Evolutionary conservation across 2,797 vertebrate genomes (phyloP).

Genomic region (Cyclopterus lumpus): DNA sequence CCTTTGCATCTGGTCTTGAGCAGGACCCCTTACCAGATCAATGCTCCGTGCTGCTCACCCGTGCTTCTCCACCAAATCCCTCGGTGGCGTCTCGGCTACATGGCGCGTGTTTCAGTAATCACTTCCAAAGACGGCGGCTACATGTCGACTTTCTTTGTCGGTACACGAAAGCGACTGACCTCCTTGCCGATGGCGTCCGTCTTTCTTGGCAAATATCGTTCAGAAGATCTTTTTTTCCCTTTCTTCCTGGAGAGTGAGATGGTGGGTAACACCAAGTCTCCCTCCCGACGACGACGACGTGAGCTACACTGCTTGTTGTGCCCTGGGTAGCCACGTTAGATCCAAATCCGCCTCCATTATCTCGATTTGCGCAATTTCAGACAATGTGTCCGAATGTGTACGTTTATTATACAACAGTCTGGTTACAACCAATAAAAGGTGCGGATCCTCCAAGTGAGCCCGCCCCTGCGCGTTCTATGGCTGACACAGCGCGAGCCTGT

Average conservation of each 20-base stretch:
- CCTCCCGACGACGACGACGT: neutral
- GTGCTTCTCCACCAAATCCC: conserved; percentile 9
- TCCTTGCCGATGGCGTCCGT: conserved; percentile 42
- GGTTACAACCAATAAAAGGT: conserved; percentile 67
- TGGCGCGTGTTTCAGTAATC: neutral
- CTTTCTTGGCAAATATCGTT: neutral
- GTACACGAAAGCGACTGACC: neutral
- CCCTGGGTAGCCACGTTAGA: neutral
- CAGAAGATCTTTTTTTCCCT: neutral
- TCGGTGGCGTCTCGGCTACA: conserved; percentile 1
- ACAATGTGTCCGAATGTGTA: conserved; percentile 58
- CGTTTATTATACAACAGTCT: conserved; percentile 48
- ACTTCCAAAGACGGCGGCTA: neutral
- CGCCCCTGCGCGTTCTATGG: conserved; percentile 66
- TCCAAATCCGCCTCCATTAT: conserved; percentile 38
- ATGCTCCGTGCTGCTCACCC: conserved; percentile 14
- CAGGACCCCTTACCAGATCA: conserved; percentile 58
- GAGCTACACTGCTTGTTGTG: neutral
- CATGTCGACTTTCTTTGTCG: conserved; percentile 5
- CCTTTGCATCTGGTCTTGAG: neutral
- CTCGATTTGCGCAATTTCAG: conserved; percentile 62
- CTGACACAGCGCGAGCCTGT: conserved; percentile 17
- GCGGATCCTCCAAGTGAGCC: conserved; percentile 37
- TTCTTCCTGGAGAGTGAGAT: neutral
- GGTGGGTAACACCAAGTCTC: neutral